Evolutionary conservation across 1,140 invertebrate genomes (phyloP).

Genomic region (Micrasema minimum): DNA sequence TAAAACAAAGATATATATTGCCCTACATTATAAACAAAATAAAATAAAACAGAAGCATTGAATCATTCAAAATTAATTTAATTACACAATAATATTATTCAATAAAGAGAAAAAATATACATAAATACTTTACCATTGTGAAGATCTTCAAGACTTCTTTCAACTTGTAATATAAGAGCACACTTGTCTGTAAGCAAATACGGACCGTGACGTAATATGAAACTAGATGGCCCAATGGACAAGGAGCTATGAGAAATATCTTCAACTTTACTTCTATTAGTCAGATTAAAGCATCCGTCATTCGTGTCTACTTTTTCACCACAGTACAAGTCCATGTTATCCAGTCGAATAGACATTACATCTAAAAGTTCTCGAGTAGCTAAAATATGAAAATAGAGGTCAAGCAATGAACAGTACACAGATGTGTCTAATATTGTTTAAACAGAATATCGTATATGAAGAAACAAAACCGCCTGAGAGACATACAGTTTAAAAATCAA

Average conservation of each 20-base stretch:
- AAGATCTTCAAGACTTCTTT: constrained; percentile 83
- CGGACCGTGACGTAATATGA: constrained; percentile 59
- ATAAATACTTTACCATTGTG: constrained; percentile 65
- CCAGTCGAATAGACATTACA: constrained; percentile 79
- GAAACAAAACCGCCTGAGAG: too few relatives aligned
- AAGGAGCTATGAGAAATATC: constrained; percentile 8
- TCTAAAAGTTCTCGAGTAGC: constrained; percentile 72
- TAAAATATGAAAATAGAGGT: constrained; percentile 33
- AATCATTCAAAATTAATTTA: too few relatives aligned
- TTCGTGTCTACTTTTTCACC: constrained; percentile 60
- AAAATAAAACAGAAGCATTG: too few relatives aligned
- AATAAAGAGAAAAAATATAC: neutral
- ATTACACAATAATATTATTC: too few relatives aligned
- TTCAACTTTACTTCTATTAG: constrained; percentile 22
- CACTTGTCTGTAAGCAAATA: constrained; percentile 84
- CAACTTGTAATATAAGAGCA: constrained; percentile 81
- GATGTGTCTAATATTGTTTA: too few relatives aligned
- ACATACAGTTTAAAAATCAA: too few relatives aligned
- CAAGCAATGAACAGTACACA: too few relatives aligned
- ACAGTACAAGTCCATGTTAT: constrained; percentile 80
- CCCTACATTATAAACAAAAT: neutral
- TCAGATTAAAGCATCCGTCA: constrained; percentile 22
- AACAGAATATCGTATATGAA: too few relatives aligned
- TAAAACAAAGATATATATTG: constrained; percentile 53
- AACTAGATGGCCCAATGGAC: constrained; percentile 33